These are phyloP conservation scores for Tragulus kanchil DNA, from an alignment of 2,113 vertebrate genomes.

Conservation along the genomic window DNA sequence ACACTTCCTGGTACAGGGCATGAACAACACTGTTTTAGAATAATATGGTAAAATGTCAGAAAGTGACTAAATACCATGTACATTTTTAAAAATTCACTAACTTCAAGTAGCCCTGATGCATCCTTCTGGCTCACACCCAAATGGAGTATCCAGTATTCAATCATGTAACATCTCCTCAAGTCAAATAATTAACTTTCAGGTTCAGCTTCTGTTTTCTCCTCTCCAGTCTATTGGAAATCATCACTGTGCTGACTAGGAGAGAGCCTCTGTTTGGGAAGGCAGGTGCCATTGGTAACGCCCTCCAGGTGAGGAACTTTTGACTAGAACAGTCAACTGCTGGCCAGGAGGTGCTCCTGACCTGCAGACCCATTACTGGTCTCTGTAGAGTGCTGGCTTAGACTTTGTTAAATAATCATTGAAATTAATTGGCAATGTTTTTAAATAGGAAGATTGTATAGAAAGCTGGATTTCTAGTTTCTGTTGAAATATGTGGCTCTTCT, in stretches of 20 bases:
- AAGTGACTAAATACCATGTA: neutral
- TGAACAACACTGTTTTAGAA: neutral
- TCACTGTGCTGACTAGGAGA: neutral
- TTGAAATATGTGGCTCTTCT: neutral
- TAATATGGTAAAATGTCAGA: neutral
- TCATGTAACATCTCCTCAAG: neutral
- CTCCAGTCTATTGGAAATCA: neutral
- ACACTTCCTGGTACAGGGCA: neutral
- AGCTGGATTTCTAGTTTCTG: neutral
- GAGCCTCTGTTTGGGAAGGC: neutral
- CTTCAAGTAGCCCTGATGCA: neutral
- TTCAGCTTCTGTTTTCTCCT: neutral
- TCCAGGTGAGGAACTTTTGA: neutral
- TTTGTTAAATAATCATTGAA: neutral
- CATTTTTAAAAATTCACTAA: neutral
- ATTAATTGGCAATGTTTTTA: neutral
- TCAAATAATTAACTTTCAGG: slow-evolving; percentile 30
- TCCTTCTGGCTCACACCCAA: neutral
- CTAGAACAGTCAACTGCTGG: neutral
- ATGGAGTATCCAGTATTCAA: neutral
- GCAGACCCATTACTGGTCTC: neutral
- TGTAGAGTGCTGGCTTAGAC: neutral
- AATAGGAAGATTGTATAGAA: neutral
- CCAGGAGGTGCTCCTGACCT: neutral
- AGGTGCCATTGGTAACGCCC: too few relatives aligned